Evolutionary conservation across 1,140 invertebrate species (phyloP).

Genomic region (Temnothorax nylanderi): DNA sequence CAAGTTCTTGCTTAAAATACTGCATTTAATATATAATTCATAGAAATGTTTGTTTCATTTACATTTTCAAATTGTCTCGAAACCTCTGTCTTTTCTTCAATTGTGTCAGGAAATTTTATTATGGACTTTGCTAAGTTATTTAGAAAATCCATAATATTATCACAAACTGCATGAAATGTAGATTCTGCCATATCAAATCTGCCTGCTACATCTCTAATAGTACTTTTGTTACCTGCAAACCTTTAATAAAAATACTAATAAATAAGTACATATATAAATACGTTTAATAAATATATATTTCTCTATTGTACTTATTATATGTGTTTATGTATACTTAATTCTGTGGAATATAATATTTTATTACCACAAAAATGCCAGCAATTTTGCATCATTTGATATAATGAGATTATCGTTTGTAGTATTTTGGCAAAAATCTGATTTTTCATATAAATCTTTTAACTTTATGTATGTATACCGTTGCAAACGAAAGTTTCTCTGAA

Average conservation of each 20-base stretch:
- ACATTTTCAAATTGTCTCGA: background rate
- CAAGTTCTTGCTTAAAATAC: background rate
- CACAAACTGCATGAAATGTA: background rate
- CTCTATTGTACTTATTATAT: too few relatives aligned
- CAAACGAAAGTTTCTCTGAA: constrained; percentile 3
- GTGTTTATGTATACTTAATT: too few relatives aligned
- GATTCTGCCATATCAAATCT: constrained; percentile 6
- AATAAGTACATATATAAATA: too few relatives aligned
- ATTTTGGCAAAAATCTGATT: background rate
- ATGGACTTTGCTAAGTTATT: background rate
- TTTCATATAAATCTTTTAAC: background rate
- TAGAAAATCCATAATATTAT: background rate
- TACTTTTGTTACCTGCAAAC: background rate
- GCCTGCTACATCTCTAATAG: background rate
- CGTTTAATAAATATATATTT: too few relatives aligned
- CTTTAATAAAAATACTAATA: background rate
- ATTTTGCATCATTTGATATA: background rate
- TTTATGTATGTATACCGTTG: background rate
- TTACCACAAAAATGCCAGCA: background rate
- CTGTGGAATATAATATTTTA: background rate
- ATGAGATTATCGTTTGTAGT: too few relatives aligned
- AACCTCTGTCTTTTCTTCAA: background rate
- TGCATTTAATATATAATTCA: background rate
- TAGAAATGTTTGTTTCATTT: background rate
- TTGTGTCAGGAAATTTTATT: constrained; percentile 1